Percentiles rank a stretch among this genome's conserved stretches.
Evolutionary conservation across 2,888 invertebrate species (phyloP).

Genomic region (Dascillus cervinus): DNA sequence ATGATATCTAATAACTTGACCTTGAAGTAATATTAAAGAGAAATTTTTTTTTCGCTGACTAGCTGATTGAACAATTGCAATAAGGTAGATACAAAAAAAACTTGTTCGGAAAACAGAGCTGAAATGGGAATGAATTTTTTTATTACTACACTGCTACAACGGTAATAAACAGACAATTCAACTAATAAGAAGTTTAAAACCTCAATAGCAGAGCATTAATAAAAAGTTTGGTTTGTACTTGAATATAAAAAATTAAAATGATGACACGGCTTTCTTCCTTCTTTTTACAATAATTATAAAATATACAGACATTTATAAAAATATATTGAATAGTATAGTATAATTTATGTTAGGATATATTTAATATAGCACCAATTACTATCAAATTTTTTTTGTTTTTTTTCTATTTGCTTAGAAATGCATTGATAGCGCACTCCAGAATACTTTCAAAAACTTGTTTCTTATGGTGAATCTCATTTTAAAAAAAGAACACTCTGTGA

Average conservation of each 20-base stretch:
- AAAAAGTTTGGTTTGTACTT: constrained; percentile 19
- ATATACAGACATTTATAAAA: constrained; percentile 12
- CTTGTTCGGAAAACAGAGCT: constrained; percentile 15
- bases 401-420: constrained; percentile 13
- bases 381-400: constrained; percentile 5
- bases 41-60: no score
- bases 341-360: neutral
- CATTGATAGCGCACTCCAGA: no score
- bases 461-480: no score
- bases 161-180: no score
- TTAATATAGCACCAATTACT: constrained; percentile 16
- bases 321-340: constrained; percentile 7
- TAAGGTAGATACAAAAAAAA: constrained; percentile 41
- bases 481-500: no score
- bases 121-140: constrained; percentile 15
- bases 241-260: constrained; percentile 13
- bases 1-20: no score
- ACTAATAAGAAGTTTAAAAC: no score
- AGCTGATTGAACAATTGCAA: constrained; percentile 44
- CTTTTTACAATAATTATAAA: constrained; percentile 8
- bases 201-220: constrained; percentile 18
- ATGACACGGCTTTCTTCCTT: no score
- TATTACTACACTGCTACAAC: constrained; percentile 13
- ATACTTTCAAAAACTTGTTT: no score
- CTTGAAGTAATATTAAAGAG: no score